phyloP scores from a whole-genome alignment of 2,797 vertebrate species.

The Oreochromis mossambicus region DNA sequence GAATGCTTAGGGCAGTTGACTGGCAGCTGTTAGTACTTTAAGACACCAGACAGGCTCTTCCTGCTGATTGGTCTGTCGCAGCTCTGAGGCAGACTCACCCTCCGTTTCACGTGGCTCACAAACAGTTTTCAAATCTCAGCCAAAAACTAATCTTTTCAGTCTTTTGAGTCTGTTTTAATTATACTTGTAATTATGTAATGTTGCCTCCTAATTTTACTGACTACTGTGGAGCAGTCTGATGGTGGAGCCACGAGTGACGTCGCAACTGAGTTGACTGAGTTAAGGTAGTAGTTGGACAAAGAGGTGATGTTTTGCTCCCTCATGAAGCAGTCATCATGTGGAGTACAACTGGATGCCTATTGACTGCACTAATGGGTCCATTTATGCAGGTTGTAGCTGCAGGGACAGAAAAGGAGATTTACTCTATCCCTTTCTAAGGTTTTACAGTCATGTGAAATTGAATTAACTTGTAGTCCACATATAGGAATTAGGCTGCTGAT shows the following conservation, averaged over 20 bases:
- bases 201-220: not conserved
- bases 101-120: not conserved
- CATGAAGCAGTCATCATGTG: not conserved
- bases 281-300: not conserved
- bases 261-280: not conserved
- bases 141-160: rapidly evolving
- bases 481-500: not conserved
- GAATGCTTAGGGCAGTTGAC: not conserved
- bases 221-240: not conserved
- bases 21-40: not conserved
- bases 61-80: not conserved
- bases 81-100: rapidly evolving
- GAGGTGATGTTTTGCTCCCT: not conserved
- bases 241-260: not conserved
- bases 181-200: not conserved
- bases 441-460: not conserved
- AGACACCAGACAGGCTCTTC: not conserved
- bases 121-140: not conserved
- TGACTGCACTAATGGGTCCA: not conserved
- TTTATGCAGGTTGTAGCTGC: not conserved
- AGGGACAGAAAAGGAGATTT: not conserved
- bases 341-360: not conserved
- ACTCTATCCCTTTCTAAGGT: not conserved
- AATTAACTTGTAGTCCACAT: not conserved
- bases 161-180: not conserved